A percentile compares a stretch with the other conserved stretches of the same genome.
Conservation (phyloP, 2,113 vertebrate species). For the Antechinus flavipes region DNA sequence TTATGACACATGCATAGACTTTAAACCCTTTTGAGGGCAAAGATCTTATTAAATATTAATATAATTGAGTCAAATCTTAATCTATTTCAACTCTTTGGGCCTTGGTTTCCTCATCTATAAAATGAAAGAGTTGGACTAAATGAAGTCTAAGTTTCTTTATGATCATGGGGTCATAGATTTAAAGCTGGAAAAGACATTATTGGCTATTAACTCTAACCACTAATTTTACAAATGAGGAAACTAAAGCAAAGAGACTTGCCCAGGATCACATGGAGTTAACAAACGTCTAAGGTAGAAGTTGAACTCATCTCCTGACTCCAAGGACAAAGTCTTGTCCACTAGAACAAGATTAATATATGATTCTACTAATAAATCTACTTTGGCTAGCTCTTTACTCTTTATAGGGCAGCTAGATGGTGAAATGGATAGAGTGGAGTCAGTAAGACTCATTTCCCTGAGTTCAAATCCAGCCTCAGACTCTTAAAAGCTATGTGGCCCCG, state of each 20-base stretch:
- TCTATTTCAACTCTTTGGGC: not conserved
- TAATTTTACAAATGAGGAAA: not conserved
- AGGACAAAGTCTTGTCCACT: not conserved
- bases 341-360: not conserved
- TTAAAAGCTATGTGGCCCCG: not conserved
- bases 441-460: not conserved
- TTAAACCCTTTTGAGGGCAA: not conserved
- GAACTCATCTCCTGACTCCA: not conserved
- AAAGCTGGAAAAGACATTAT: not conserved
- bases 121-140: not conserved
- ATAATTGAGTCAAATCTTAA: not conserved
- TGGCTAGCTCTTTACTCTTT: not conserved
- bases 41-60: not conserved
- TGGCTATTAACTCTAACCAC: not conserved
- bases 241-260: not conserved
- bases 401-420: not conserved
- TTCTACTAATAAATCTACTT: not conserved
- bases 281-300: not conserved
- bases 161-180: not conserved
- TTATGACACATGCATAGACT: not conserved
- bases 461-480: not conserved
- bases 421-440: not conserved
- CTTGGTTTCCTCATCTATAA: not conserved
- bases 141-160: not conserved
- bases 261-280: not conserved